phyloP scores from a whole-genome alignment of 2,113 vertebrate species.

The Scopus umbretta region DNA sequence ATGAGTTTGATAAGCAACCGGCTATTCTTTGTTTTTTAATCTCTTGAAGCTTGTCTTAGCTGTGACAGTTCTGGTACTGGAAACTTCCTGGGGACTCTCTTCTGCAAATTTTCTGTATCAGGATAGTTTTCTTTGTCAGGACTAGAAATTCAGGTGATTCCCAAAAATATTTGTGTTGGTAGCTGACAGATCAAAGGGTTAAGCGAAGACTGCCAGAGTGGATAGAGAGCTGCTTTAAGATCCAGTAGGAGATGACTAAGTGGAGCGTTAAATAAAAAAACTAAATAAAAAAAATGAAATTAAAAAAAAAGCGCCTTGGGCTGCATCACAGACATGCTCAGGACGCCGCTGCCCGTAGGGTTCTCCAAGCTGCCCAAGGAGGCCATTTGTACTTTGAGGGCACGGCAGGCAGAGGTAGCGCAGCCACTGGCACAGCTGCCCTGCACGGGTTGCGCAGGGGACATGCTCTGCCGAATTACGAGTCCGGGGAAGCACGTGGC shows the following conservation, averaged over 20 bases:
- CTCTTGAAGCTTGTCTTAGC: background rate
- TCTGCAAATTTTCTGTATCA: background rate
- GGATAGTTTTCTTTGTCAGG: background rate
- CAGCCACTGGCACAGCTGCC: background rate
- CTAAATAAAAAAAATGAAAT: too few relatives aligned
- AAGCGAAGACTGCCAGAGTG: background rate
- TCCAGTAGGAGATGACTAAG: background rate
- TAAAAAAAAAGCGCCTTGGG: background rate
- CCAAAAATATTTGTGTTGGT: background rate
- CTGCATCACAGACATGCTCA: background rate
- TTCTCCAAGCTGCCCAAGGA: background rate
- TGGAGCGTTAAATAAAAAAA: background rate
- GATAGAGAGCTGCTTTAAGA: background rate
- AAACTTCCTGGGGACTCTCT: background rate
- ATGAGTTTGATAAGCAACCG: background rate
- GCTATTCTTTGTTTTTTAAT: background rate
- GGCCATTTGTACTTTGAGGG: rapidly evolving
- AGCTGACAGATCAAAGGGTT: background rate
- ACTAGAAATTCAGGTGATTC: background rate
- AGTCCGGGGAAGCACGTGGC: background rate
- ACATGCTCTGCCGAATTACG: background rate
- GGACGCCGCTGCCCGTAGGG: rapidly evolving
- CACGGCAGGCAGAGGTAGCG: rapidly evolving
- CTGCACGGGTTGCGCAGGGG: rapidly evolving
- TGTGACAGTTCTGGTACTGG: background rate